Conservation (phyloP, 2,113 vertebrate genomes). For the Atrichornis clamosus region DNA sequence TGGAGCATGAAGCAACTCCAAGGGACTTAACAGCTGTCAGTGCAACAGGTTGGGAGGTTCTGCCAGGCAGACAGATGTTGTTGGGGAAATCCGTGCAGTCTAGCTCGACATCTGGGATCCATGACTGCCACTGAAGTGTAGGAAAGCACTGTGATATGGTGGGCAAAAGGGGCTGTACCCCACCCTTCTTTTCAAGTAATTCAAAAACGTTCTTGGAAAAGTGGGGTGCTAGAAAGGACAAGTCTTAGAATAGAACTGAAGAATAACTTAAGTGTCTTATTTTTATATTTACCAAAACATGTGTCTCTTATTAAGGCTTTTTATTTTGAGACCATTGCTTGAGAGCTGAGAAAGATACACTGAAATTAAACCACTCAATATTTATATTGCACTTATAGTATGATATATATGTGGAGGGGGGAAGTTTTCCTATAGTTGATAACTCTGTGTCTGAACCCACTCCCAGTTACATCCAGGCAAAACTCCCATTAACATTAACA, state of each 20-base stretch:
- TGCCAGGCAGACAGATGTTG: constrained; percentile 59
- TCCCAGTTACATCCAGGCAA: background rate
- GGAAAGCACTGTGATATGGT: background rate
- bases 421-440: background rate
- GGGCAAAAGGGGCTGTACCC: background rate
- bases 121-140: background rate
- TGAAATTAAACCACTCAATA: constrained; percentile 18
- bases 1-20: constrained; percentile 1
- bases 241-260: background rate
- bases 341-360: background rate
- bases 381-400: background rate
- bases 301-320: background rate
- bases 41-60: background rate
- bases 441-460: background rate
- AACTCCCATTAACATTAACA: background rate
- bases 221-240: background rate
- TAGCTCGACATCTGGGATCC: background rate
- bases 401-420: rapidly evolving
- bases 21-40: background rate
- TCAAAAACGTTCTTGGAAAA: background rate
- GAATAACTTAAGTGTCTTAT: background rate
- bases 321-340: background rate
- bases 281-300: constrained; percentile 18
- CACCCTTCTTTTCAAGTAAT: background rate
- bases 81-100: background rate